These are phyloP conservation scores for Plumapathes pennacea DNA, from an alignment of 92 coral and sea anemone species.

Conservation along the genomic window DNA sequence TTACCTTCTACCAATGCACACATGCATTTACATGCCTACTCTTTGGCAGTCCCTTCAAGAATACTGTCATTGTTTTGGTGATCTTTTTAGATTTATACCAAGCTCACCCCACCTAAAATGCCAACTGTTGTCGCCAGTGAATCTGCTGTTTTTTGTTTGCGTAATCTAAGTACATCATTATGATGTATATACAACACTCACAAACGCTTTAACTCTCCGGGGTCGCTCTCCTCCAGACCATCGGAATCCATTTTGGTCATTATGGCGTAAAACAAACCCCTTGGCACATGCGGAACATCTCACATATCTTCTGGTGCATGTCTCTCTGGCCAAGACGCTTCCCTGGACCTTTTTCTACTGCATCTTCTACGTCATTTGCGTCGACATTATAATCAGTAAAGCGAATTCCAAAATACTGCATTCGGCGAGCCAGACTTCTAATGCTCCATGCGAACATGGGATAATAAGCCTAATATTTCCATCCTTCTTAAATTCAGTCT, in stretches of 20 bases:
- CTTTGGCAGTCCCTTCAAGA: no score
- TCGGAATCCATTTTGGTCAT: conserved; percentile 1
- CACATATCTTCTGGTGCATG: not conserved
- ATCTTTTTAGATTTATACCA: no score
- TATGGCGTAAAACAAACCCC: not conserved
- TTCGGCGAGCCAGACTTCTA: conserved; percentile 1
- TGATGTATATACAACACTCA: no score
- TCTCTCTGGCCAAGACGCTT: not conserved
- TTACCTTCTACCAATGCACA: no score
- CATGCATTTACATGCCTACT: no score
- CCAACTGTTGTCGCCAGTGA: no score
- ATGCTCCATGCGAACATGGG: no score
- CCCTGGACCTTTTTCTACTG: conserved; percentile 11
- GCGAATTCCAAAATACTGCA: conserved; percentile 9
- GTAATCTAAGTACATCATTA: no score
- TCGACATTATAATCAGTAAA: conserved; percentile 5
- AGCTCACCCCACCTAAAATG: no score
- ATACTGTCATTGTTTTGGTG: no score
- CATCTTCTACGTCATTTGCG: conserved; percentile 8
- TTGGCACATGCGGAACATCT: not conserved
- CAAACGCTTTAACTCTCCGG: no score
- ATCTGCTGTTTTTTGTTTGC: no score
- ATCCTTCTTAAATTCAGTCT: not conserved
- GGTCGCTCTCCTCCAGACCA: conserved; percentile 3
- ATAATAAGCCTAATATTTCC: conserved; percentile 10